Evolutionary conservation across 2,113 vertebrate species (phyloP).

Genomic region (Gopherus evgoodei): DNA sequence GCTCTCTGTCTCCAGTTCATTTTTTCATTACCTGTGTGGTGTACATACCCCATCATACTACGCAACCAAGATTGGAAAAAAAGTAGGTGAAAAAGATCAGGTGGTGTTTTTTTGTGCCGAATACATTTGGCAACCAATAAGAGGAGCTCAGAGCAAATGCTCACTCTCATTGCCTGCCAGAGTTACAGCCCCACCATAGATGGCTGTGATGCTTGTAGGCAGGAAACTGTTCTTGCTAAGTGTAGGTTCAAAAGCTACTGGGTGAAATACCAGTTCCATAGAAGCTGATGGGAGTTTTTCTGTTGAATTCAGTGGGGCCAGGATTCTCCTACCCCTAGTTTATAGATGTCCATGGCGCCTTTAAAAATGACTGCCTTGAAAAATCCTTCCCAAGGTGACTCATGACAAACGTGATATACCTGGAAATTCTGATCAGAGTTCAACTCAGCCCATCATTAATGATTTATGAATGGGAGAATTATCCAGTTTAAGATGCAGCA

Average conservation of each 20-base stretch:
- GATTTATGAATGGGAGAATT: not conserved
- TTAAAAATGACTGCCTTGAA: not conserved
- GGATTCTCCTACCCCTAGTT: not conserved
- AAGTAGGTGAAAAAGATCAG: no score
- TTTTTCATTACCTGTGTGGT: not conserved
- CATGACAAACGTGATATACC: not conserved
- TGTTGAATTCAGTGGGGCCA: rapidly evolving
- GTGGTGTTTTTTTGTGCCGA: not conserved
- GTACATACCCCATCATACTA: not conserved
- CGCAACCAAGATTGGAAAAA: not conserved
- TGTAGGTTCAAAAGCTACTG: not conserved
- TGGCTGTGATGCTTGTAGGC: not conserved
- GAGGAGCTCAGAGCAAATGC: not conserved
- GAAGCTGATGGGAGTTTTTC: rapidly evolving
- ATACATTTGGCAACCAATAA: rapidly evolving
- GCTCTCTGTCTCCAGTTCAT: not conserved
- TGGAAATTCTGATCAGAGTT: not conserved
- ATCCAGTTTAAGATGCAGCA: not conserved
- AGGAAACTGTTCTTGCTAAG: not conserved
- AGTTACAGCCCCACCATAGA: not conserved
- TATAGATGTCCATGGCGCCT: not conserved
- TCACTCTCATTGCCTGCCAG: not conserved
- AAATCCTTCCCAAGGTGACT: not conserved
- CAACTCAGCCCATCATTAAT: not conserved
- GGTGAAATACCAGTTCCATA: not conserved